These are phyloP conservation scores for Chydorus sphaericus DNA, from an alignment of 2,888 invertebrate genomes.

Conservation along the genomic window DNA sequence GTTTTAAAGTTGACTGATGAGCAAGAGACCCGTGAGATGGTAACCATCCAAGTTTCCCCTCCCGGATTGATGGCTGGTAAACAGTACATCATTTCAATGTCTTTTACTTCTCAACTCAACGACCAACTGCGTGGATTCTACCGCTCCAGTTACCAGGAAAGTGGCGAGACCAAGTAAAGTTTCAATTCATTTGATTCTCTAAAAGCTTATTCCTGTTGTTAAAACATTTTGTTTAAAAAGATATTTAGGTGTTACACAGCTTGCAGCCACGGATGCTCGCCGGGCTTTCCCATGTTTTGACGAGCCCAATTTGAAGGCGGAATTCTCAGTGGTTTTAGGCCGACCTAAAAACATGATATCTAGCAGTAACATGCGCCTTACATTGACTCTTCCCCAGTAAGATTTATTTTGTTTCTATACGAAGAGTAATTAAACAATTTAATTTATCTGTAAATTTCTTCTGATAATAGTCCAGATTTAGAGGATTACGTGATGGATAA, in stretches of 20 bases:
- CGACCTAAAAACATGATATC: constrained; percentile 23
- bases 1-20: no score
- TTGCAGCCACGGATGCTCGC: constrained; percentile 31
- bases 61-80: constrained; percentile 40
- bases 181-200: not conserved
- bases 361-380: constrained; percentile 2
- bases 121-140: constrained; percentile 69
- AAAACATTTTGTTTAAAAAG: constrained; percentile 28
- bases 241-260: constrained; percentile 65
- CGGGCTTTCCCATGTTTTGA: constrained; percentile 32
- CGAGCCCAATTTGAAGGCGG: constrained; percentile 29
- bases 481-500: constrained; percentile 29
- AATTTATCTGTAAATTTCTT: no score
- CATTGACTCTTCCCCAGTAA: not conserved
- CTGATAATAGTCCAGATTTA: not conserved
- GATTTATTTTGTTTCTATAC: no score
- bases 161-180: constrained; percentile 47
- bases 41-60: constrained; percentile 40
- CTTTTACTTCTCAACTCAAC: constrained; percentile 54
- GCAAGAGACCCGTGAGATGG: not conserved
- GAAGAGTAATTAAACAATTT: no score
- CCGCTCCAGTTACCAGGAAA: constrained; percentile 55
- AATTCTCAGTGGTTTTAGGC: constrained; percentile 25
- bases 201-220: not conserved
- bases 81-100: constrained; percentile 50